Evolutionary conservation across 1,140 invertebrate species (phyloP).

Genomic region (Manduca sexta): DNA sequence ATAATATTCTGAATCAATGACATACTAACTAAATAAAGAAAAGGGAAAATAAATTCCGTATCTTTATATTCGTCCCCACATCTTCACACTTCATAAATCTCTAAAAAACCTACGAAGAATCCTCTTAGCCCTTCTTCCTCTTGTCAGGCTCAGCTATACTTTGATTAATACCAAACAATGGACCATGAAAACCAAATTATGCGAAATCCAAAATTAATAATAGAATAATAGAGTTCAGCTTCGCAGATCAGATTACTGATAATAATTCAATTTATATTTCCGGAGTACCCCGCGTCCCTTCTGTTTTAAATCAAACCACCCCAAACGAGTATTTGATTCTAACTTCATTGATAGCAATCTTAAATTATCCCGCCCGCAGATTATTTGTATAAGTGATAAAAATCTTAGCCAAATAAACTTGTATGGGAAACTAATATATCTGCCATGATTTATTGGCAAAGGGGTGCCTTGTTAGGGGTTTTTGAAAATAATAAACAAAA

Average conservation of each 20-base stretch:
- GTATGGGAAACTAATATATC: conserved; percentile 22
- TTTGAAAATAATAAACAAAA: no score
- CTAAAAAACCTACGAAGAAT: neutral
- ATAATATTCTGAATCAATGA: no score
- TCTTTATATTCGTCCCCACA: no score
- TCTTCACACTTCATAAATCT: neutral
- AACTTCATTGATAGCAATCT: conserved; percentile 40
- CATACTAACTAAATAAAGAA: no score
- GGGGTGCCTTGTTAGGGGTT: conserved; percentile 4
- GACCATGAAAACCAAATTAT: conserved; percentile 7
- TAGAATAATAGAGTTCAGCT: conserved; percentile 14
- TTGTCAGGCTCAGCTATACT: neutral
- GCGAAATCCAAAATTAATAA: conserved; percentile 13
- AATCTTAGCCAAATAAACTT: conserved; percentile 44
- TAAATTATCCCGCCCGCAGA: conserved; percentile 34
- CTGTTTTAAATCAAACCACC: conserved; percentile 56
- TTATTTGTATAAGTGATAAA: conserved; percentile 46
- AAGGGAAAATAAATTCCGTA: no score
- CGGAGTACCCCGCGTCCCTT: conserved; percentile 40
- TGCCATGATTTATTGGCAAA: conserved; percentile 16
- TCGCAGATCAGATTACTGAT: conserved; percentile 46
- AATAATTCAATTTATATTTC: conserved; percentile 69
- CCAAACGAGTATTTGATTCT: conserved; percentile 38
- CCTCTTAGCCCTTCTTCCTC: neutral
- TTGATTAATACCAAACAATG: neutral